Evolutionary conservation across 2,113 vertebrate species (phyloP).

Genomic region (Otus sunia): DNA sequence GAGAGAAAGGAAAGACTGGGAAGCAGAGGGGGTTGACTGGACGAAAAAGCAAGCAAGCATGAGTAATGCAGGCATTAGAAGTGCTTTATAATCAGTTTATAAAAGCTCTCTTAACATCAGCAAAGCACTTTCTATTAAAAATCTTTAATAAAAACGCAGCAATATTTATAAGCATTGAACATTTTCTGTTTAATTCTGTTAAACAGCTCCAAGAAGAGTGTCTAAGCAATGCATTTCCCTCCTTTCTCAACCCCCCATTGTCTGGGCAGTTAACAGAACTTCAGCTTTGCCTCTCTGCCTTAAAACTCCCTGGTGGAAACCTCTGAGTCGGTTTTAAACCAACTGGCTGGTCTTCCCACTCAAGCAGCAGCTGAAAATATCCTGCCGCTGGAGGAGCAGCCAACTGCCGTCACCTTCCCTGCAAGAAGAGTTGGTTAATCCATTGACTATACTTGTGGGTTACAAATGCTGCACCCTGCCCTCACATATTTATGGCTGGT

Average conservation of each 20-base stretch:
- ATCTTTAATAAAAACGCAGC: slow-evolving; percentile 16
- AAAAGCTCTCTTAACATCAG: slow-evolving; percentile 48
- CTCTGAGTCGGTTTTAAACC: not conserved
- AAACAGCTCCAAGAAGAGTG: not conserved
- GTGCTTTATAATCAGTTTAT: slow-evolving; percentile 62
- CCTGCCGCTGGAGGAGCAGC: not conserved
- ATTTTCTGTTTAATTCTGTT: slow-evolving; percentile 25
- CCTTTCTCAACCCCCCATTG: not conserved
- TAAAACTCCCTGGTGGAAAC: not conserved
- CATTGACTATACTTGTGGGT: not conserved
- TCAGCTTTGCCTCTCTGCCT: not conserved
- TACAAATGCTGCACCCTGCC: not conserved
- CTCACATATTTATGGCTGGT: not conserved
- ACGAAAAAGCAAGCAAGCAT: slow-evolving; percentile 14
- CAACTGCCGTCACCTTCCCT: not conserved
- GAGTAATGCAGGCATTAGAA: slow-evolving; percentile 45
- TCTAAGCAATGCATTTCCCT: not conserved
- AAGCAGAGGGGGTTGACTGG: not conserved
- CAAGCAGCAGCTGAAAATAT: not conserved
- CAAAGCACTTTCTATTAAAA: slow-evolving; percentile 44
- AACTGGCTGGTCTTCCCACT: not conserved
- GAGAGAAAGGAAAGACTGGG: not conserved
- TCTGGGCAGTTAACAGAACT: slow-evolving; percentile 34
- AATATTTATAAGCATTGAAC: slow-evolving; percentile 36
- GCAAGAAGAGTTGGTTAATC: not conserved